These are phyloP conservation scores for Thecophora atra DNA, from an alignment of 2,888 invertebrate genomes.

Conservation along the genomic window DNA sequence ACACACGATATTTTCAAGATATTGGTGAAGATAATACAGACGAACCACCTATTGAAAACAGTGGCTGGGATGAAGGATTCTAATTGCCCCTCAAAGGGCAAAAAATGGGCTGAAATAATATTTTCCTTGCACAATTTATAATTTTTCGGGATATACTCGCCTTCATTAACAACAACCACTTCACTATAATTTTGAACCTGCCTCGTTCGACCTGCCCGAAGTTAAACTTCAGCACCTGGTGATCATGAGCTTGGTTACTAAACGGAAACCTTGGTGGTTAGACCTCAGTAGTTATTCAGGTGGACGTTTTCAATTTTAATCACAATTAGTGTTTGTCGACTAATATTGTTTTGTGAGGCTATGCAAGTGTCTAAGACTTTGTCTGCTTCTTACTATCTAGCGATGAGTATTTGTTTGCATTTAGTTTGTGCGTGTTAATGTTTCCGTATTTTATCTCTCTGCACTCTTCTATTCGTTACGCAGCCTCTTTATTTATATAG, in stretches of 20 bases:
- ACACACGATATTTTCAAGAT: slow-evolving; percentile 81
- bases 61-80: slow-evolving; percentile 91
- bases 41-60: slow-evolving; percentile 85
- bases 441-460: neutral
- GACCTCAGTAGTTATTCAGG: neutral
- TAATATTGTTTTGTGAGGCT: neutral
- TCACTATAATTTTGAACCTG: too few species aligned
- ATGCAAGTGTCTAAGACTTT: neutral
- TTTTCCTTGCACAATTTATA: too few species aligned
- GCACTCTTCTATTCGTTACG: too few species aligned
- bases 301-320: neutral
- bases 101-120: too few species aligned
- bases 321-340: neutral
- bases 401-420: neutral
- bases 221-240: neutral
- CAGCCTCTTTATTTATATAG: too few species aligned
- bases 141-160: too few species aligned
- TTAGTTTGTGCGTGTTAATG: neutral
- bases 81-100: slow-evolving; percentile 66
- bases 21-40: slow-evolving; percentile 80
- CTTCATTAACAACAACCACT: too few species aligned
- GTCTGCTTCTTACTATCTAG: neutral
- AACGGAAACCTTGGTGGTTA: neutral
- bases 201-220: too few species aligned
- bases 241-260: neutral